Evolutionary conservation across 1,140 invertebrate genomes (phyloP), one percentile per base, ranked within the genome.

Genomic region (Diabrotica virgifera): DNA sequence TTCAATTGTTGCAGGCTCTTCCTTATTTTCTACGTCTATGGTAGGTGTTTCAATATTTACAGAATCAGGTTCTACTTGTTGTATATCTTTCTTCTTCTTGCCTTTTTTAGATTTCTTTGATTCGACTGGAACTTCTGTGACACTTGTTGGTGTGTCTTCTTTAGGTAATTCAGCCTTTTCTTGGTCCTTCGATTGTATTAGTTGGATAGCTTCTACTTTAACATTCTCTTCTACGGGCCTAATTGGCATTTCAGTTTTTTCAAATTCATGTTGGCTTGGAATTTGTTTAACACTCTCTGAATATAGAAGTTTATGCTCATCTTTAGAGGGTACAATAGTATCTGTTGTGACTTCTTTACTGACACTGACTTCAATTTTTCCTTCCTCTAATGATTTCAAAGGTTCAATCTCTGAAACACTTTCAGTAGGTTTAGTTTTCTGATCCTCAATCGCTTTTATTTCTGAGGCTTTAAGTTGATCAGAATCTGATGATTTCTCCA

Each of bases 351-450:
- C n/a, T n/a, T n/a, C n/a, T n/a, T n/a, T n/a, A n/a, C n/a, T n/a
- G n/a, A n/a, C n/a, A n/a, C n/a, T n/a, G n/a, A n/a, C n/a, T n/a
- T n/a, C n/a, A n/a, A 24, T 24, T 24, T 24, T 24, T 24, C 4
- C 24, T 24, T 1, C 24, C 4, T 24, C 24, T 24, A 24, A 2
- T 24, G 24, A 24, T 24, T 24, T 24, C 24, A 24, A 24, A 24
- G 24, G 24, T 24, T 24, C 24, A 24, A 24, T 24, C 24, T 24
- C 24, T 24, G 24, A 24, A 24, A 24, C 24, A 68, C 62, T 52
- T 57, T 65, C 52, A 76, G 55, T 46, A 70, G 53, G 7, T 66
- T 65, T n/a, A 59, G 35, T 65, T 9, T 73, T 67, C n/a, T 70
- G 66, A 12, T 65, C 62, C 66, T 70, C 61, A 60, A 46, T 36